Evolutionary conservation across 2,113 vertebrate genomes (phyloP).

Genomic region (Neogobius melanostomus): DNA sequence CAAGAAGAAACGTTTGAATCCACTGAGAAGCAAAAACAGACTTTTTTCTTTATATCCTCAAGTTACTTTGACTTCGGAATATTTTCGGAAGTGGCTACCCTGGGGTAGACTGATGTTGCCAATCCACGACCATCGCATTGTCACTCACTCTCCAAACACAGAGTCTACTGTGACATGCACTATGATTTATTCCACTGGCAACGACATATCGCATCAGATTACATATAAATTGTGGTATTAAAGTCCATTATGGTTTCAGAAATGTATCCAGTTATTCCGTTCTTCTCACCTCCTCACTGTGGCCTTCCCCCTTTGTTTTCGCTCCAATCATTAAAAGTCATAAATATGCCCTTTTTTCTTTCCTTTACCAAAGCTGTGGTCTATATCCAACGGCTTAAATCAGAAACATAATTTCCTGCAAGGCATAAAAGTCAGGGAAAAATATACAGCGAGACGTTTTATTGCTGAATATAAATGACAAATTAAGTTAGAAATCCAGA

Average conservation of each 20-base stretch:
- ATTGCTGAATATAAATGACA: conserved; percentile 13
- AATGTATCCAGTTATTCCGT: conserved; percentile 64
- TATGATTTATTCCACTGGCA: conserved; percentile 69
- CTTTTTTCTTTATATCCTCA: too few species aligned
- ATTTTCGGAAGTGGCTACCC: too few species aligned
- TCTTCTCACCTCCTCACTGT: conserved; percentile 63
- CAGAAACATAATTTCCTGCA: conserved; percentile 6
- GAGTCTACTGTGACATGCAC: conserved; percentile 45
- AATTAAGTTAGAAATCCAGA: background rate
- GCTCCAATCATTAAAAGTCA: conserved; percentile 36
- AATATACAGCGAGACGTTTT: conserved; percentile 5
- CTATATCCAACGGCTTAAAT: background rate
- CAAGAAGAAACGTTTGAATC: too few species aligned
- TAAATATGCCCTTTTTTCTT: background rate
- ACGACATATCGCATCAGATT: conserved; percentile 70
- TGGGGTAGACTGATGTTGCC: too few species aligned
- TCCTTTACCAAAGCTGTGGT: conserved; percentile 1
- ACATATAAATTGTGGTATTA: conserved; percentile 70
- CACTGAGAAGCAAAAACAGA: too few species aligned
- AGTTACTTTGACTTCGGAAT: too few species aligned
- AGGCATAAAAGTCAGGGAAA: conserved; percentile 1
- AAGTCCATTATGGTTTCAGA: conserved; percentile 69
- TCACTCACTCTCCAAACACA: background rate
- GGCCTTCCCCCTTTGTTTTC: conserved; percentile 39
- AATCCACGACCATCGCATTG: background rate